Base-by-base conservation (phyloP, 2,888 invertebrate genomes). In the Spodoptera exigua region DNA sequence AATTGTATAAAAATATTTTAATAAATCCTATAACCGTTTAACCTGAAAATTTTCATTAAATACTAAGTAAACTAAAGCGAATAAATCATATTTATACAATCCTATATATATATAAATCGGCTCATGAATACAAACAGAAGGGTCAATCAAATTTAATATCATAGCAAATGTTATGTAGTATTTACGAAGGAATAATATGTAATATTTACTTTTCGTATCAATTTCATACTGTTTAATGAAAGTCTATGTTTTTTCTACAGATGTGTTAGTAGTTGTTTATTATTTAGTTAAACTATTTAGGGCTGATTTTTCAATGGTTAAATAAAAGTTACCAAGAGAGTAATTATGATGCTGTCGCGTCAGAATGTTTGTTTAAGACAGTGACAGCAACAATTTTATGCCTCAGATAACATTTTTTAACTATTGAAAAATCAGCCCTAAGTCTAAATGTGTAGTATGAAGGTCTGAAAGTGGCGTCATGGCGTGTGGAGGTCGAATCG, bases 101-200 rank as follows among this genome's bases (percentile, higher is more conserved):
- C n/a, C 7, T 37, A 49, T 46, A 35, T 34, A 53, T 65, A 17
- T 27, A 57, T 71, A 17, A 51, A 46, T 12, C 12, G 37, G 34
- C 44, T 40, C 43, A 36, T 27, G 27, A 14, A 37, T 39, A 40
- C 36, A 55, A 59, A 71, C 41, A 62, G 17, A 54, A 9, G 47
- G 40, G 49, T 36, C 52, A 44, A 43, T 54, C 43, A 44, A 52
- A 39, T 52, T 58, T 39, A 58, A 56, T 63, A 60, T 46, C 14
- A 11, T 1, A 11, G 11, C 36, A 58, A 70, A 61, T 16, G 45
- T 13, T 12, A 3, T 40, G 14, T 1, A 7, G 1, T 44, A 18
- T 52, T 69, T 64, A 51, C n/a, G n/a, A n/a, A n/a, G n/a, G n/a
- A n/a, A 61, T 16, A 48, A 13, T 12, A 3, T 40, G 14, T 1